These are phyloP conservation scores for Orchesella flavescens DNA, from an alignment of 2,888 invertebrate genomes.

Conservation along the genomic window DNA sequence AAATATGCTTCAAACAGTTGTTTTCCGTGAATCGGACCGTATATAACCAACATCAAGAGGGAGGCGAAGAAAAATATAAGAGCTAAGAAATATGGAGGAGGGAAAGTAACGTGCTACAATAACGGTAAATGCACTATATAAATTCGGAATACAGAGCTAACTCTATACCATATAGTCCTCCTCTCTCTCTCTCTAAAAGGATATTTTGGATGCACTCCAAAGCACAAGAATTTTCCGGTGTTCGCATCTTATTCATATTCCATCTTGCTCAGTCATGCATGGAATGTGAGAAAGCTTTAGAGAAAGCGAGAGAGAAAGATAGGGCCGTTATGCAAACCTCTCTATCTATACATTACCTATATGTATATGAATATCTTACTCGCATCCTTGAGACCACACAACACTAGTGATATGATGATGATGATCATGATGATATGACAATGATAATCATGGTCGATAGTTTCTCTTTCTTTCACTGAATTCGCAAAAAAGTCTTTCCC, in stretches of 20 bases:
- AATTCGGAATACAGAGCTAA: too few species aligned
- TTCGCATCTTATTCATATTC: conserved; percentile 26
- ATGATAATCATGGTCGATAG: conserved; percentile 3
- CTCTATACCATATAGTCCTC: too few species aligned
- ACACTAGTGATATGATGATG: not conserved
- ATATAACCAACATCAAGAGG: too few species aligned
- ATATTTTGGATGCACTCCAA: conserved; percentile 29
- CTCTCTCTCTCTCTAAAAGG: not conserved
- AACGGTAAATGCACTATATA: too few species aligned
- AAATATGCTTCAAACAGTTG: too few species aligned
- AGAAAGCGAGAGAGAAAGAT: not conserved
- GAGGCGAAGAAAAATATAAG: too few species aligned
- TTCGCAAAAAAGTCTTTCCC: not conserved
- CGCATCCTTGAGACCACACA: not conserved
- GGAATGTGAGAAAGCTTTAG: conserved; percentile 23
- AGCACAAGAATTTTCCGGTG: conserved; percentile 29
- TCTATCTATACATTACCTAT: too few species aligned
- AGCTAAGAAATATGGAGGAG: too few species aligned
- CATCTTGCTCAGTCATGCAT: conserved; percentile 12
- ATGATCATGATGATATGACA: not conserved
- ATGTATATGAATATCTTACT: not conserved
- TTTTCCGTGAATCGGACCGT: too few species aligned
- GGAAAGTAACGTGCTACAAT: too few species aligned
- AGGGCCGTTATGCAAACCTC: not conserved
- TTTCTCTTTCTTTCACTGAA: not conserved